These are phyloP conservation scores for Celastrina argiolus DNA, from an alignment of 2,888 invertebrate species.

Conservation along the genomic window DNA sequence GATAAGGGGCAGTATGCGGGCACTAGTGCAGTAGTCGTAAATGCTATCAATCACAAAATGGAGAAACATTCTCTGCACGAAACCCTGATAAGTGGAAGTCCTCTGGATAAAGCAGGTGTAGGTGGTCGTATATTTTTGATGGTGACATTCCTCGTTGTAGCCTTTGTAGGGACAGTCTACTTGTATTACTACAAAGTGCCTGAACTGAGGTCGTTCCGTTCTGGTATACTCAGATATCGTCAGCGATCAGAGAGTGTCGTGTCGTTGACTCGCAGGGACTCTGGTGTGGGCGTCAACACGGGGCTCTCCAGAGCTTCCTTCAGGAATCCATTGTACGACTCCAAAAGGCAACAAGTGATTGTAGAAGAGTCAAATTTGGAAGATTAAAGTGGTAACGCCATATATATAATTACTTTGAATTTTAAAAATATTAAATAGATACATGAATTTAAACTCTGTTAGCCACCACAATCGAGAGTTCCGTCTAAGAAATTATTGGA, in stretches of 20 bases:
- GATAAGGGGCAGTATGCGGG: conserved; percentile 58
- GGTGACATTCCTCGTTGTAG: conserved; percentile 54
- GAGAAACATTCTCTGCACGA: conserved; percentile 46
- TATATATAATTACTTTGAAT: neutral
- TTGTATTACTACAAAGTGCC: conserved; percentile 55
- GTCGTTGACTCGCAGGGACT: conserved; percentile 61
- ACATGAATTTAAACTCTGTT: no score
- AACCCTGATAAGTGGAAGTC: conserved; percentile 54
- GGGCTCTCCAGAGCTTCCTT: conserved; percentile 47
- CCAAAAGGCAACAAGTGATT: conserved; percentile 56
- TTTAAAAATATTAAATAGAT: no score
- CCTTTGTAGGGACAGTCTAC: conserved; percentile 50
- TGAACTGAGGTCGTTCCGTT: conserved; percentile 39
- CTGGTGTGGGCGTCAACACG: conserved; percentile 42
- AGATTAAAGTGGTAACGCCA: conserved; percentile 38
- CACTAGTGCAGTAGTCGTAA: conserved; percentile 50
- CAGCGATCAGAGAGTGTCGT: conserved; percentile 63
- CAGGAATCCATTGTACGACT: conserved; percentile 65
- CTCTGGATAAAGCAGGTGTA: conserved; percentile 48
- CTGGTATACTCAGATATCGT: conserved; percentile 50
- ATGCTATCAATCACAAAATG: conserved; percentile 46
- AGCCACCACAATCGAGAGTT: no score
- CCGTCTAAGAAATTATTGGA: no score
- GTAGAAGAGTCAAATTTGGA: conserved; percentile 47
- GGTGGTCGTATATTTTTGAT: conserved; percentile 55